phyloP scores from a whole-genome alignment of 2,888 invertebrate genomes.

The Chalcis sispes region DNA sequence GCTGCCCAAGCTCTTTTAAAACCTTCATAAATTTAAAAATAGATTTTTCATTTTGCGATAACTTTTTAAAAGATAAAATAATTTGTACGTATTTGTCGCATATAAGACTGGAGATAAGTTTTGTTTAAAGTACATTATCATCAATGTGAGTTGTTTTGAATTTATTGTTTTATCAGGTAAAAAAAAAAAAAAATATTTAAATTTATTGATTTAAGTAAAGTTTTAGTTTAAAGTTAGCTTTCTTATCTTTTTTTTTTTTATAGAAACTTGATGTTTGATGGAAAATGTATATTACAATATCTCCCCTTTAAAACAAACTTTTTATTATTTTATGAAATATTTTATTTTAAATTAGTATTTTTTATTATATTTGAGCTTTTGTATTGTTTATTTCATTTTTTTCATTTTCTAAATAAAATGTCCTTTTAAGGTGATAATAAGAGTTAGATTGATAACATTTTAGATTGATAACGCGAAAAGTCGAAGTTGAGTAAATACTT shows the following conservation, averaged over 20 bases:
- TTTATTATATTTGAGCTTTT: conserved; percentile 52
- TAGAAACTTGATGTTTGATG: conserved; percentile 34
- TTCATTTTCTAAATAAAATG: conserved; percentile 37
- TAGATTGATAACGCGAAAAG: conserved; percentile 50
- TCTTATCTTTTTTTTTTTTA: conserved; percentile 33
- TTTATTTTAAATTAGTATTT: conserved; percentile 49
- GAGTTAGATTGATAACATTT: conserved; percentile 44
- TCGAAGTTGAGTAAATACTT: conserved; percentile 62
- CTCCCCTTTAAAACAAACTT: conserved; percentile 29
- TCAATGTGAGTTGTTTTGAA: conserved; percentile 41
- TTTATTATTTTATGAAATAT: conserved; percentile 50
- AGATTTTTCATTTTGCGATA: conserved; percentile 50
- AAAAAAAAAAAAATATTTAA: conserved; percentile 31
- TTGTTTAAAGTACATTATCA: conserved; percentile 49
- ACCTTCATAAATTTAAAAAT: conserved; percentile 58
- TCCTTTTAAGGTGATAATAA: conserved; percentile 48
- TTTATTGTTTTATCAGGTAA: conserved; percentile 42
- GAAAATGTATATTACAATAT: conserved; percentile 51
- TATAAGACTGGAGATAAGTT: conserved; percentile 55
- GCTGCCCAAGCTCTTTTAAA: conserved; percentile 80
- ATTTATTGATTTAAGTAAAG: conserved; percentile 31
- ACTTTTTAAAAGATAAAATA: conserved; percentile 44
- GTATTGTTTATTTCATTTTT: conserved; percentile 49
- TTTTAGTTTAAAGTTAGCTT: conserved; percentile 32
- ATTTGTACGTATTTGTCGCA: conserved; percentile 44